Conservation (phyloP, 2,888 invertebrate species). For the Callyntrura sp. region DNA sequence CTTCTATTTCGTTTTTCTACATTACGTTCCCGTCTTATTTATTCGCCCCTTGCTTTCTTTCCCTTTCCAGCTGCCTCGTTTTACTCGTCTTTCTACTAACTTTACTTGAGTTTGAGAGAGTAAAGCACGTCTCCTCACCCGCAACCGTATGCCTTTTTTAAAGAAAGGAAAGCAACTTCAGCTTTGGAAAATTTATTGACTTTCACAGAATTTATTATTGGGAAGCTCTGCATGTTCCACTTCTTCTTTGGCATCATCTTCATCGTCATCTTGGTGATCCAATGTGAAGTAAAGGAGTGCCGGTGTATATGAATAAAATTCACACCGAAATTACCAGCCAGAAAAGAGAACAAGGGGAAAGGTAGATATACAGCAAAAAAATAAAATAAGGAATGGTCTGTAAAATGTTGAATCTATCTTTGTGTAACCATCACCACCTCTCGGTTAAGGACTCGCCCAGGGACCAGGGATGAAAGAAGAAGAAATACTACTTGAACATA, state of each 20-base stretch:
- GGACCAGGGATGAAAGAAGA: constrained; percentile 41
- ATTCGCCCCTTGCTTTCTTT: neutral
- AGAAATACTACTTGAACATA: neutral
- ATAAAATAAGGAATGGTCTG: neutral
- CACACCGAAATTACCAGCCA: constrained; percentile 43
- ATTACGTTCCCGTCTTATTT: neutral
- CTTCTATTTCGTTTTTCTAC: neutral
- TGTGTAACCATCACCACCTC: constrained; percentile 17
- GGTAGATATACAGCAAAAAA: neutral
- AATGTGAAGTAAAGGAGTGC: neutral
- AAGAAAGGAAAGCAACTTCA: constrained; percentile 7
- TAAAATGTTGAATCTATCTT: constrained; percentile 5
- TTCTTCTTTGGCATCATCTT: constrained; percentile 7
- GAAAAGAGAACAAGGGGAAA: neutral
- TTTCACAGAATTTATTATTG: constrained; percentile 20
- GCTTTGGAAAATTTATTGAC: constrained; percentile 52
- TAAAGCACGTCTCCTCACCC: neutral
- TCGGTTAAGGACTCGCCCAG: neutral
- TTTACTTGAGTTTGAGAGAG: too few relatives aligned
- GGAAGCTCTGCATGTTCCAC: constrained; percentile 7
- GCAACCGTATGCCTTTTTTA: neutral
- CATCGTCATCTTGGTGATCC: constrained; percentile 4
- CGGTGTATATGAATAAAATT: constrained; percentile 46
- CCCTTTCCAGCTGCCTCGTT: neutral
- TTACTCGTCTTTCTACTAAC: neutral